These are phyloP conservation scores for Drosophila fungiperda DNA, from an alignment of 2,888 invertebrate genomes.

Conservation along the genomic window DNA sequence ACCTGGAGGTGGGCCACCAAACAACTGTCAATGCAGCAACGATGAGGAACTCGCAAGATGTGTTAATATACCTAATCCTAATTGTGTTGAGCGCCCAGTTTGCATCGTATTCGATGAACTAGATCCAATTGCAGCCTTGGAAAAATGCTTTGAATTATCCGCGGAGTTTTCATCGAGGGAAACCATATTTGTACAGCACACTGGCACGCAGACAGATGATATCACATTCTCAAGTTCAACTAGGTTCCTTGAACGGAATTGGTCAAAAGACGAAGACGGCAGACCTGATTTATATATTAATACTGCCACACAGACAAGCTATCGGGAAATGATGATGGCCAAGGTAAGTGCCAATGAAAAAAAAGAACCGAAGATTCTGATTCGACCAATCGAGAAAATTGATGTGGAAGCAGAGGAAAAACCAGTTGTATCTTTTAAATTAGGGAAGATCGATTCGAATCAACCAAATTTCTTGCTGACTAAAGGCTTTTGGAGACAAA, in stretches of 20 bases:
- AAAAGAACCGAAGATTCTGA: background rate
- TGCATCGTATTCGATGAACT: constrained; percentile 32
- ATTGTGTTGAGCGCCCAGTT: background rate
- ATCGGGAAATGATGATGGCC: background rate
- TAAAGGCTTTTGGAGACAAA: background rate
- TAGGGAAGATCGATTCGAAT: background rate
- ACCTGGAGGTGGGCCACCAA: constrained; percentile 44
- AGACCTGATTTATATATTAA: background rate
- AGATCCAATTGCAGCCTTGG: constrained; percentile 23
- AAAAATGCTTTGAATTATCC: background rate
- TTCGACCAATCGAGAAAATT: background rate
- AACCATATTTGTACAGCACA: constrained; percentile 12
- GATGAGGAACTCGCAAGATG: background rate
- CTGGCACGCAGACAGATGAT: constrained; percentile 18
- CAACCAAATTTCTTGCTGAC: background rate
- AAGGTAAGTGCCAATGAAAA: background rate
- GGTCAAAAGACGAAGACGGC: background rate
- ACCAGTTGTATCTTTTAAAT: background rate
- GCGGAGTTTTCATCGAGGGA: background rate
- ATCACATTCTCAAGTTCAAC: background rate
- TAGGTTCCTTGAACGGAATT: background rate
- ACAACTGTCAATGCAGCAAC: constrained; percentile 29
- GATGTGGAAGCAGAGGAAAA: background rate
- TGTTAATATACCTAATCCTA: constrained; percentile 13
- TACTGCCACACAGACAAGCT: background rate